These are phyloP conservation scores for Yoshiicerus persimilis DNA, from an alignment of 1,140 invertebrate genomes.

Conservation along the genomic window DNA sequence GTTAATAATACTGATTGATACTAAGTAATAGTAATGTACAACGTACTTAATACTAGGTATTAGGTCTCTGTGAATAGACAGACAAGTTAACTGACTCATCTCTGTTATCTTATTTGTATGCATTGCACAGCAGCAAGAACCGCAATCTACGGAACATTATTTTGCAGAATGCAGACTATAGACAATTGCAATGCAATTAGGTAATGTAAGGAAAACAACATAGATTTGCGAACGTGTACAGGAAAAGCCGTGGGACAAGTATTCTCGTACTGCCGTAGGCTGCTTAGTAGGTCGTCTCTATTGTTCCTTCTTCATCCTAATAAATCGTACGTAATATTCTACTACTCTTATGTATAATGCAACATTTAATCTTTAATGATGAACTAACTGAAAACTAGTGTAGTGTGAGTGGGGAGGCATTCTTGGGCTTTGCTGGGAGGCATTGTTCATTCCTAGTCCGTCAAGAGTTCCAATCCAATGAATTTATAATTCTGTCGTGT, in stretches of 20 bases:
- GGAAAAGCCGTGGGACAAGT: not conserved
- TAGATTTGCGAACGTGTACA: not conserved
- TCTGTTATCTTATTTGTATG: not conserved
- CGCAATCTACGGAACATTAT: not conserved
- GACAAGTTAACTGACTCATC: not conserved
- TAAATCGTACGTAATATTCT: not conserved
- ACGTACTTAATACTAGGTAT: too few species aligned
- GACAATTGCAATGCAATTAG: not conserved
- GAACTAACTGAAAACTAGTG: not conserved
- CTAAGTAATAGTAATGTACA: too few species aligned
- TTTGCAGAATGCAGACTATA: not conserved
- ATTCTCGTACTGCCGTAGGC: conserved; percentile 28
- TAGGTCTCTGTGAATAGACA: too few species aligned
- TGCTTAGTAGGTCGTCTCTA: conserved; percentile 11
- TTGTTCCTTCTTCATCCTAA: not conserved
- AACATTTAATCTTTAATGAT: not conserved
- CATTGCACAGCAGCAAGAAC: not conserved
- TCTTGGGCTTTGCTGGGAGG: too few species aligned
- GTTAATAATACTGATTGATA: too few species aligned
- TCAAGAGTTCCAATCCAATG: too few species aligned
- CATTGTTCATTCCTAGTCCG: too few species aligned
- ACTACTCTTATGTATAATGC: too few species aligned
- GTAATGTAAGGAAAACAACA: not conserved
- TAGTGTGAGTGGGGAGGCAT: too few species aligned
- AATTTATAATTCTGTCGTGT: too few species aligned